Conservation (phyloP, 2,888 invertebrate genomes). For the Xiphydria camelus region DNA sequence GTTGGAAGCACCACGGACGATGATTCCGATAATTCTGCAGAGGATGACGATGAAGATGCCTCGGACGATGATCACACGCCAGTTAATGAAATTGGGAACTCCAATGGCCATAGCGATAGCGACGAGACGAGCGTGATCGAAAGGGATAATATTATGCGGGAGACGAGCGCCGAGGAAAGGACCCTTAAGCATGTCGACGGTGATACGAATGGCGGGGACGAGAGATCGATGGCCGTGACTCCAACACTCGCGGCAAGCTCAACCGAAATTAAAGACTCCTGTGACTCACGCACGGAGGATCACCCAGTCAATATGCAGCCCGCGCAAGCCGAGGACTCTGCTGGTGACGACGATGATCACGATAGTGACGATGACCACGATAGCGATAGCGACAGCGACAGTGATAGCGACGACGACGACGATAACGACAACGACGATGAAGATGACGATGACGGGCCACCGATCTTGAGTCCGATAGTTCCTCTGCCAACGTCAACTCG, state of each 20-base stretch:
- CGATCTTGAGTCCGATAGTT: slow-evolving; percentile 51
- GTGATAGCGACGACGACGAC: too few relatives aligned
- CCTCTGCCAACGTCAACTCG: slow-evolving; percentile 37
- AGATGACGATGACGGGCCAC: slow-evolving; percentile 50
- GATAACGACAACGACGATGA: slow-evolving; percentile 25
- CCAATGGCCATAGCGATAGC: too few relatives aligned
- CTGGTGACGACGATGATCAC: too few relatives aligned
- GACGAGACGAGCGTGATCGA: slow-evolving; percentile 4
- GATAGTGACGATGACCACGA: slow-evolving; percentile 3
- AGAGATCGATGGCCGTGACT: too few relatives aligned
- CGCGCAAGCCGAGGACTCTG: too few relatives aligned
- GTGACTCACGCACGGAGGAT: too few relatives aligned
- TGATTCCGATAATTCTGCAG: slow-evolving; percentile 23
- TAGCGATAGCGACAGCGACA: slow-evolving; percentile 16
- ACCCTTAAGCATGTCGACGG: too few relatives aligned
- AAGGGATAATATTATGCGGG: slow-evolving; percentile 1
- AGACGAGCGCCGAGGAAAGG: background rate
- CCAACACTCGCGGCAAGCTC: too few relatives aligned
- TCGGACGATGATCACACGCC: slow-evolving; percentile 1
- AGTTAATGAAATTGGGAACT: too few relatives aligned
- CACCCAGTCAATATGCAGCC: too few relatives aligned
- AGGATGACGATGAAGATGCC: background rate
- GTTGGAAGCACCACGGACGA: slow-evolving; percentile 23
- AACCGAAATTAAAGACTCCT: too few relatives aligned
- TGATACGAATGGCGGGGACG: too few relatives aligned